These are phyloP conservation scores for Monopis laevigella DNA, from an alignment of 2,888 invertebrate genomes.

Conservation along the genomic window DNA sequence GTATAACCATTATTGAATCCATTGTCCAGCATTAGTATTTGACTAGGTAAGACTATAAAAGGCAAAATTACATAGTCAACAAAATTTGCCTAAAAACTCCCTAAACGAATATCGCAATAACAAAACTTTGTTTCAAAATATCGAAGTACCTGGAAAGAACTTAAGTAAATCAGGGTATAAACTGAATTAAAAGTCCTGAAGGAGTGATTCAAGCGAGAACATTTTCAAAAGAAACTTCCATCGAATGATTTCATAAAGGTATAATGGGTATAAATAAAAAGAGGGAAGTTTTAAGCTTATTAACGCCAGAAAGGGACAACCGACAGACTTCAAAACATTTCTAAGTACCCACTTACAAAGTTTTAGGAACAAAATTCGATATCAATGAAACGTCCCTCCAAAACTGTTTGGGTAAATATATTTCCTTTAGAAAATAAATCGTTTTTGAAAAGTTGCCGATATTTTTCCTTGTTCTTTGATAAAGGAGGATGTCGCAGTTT, in stretches of 20 bases:
- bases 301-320: slow-evolving; percentile 30
- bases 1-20: too few species aligned
- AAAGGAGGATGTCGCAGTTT: background rate
- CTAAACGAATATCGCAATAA: too few species aligned
- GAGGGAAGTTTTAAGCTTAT: slow-evolving; percentile 39
- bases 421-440: slow-evolving; percentile 2
- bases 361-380: slow-evolving; percentile 56
- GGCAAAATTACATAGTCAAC: too few species aligned
- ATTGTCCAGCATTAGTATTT: too few species aligned
- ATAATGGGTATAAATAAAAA: slow-evolving; percentile 37
- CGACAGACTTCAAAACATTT: slow-evolving; percentile 37
- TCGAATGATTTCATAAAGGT: slow-evolving; percentile 31
- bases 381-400: slow-evolving; percentile 35
- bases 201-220: slow-evolving; percentile 28
- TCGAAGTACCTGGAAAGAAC: slow-evolving; percentile 28
- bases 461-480: background rate
- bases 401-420: slow-evolving; percentile 16
- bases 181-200: slow-evolving; percentile 31
- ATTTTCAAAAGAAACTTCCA: slow-evolving; percentile 28
- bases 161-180: slow-evolving; percentile 42
- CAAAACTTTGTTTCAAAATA: slow-evolving; percentile 9
- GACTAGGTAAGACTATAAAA: too few species aligned
- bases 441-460: slow-evolving; percentile 2
- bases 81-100: too few species aligned
- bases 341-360: slow-evolving; percentile 41